These are phyloP conservation scores for Pachymerium ferrugineum DNA, from an alignment of 2,888 invertebrate genomes.

Conservation along the genomic window DNA sequence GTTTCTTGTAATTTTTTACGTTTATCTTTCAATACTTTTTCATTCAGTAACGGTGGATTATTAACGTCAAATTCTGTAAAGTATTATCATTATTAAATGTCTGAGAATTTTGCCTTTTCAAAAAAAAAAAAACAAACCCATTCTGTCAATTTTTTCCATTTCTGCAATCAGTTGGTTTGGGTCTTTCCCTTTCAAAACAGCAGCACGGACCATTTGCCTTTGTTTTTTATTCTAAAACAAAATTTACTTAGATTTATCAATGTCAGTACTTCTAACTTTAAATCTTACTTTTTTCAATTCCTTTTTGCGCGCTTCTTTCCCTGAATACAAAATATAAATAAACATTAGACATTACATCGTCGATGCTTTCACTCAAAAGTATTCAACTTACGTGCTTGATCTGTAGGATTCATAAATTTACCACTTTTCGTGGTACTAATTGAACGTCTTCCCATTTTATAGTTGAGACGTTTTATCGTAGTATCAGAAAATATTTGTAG, in stretches of 20 bases:
- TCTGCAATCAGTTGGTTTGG: conserved; percentile 90
- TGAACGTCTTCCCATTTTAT: conserved; percentile 88
- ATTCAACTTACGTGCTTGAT: conserved; percentile 87
- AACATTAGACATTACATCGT: not conserved
- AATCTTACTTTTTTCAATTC: conserved; percentile 75
- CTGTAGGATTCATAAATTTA: conserved; percentile 99
- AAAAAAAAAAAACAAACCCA: conserved; percentile 79
- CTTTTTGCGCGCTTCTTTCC: conserved; percentile 94
- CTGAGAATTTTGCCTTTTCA: not conserved
- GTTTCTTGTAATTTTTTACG: conserved; percentile 92
- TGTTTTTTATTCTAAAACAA: conserved; percentile 77
- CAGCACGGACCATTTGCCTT: conserved; percentile 89
- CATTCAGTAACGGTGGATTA: conserved; percentile 89
- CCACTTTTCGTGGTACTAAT: conserved; percentile 99
- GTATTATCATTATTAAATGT: conserved; percentile 30
- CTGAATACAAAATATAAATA: conserved; percentile 50
- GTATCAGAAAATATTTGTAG: too few relatives aligned
- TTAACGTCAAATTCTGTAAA: conserved; percentile 83
- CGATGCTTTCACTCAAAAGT: not conserved
- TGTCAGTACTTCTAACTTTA: not conserved
- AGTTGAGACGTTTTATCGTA: too few relatives aligned
- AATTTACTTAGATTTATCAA: not conserved
- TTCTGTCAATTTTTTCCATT: conserved; percentile 96
- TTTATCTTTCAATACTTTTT: conserved; percentile 94
- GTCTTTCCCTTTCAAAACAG: conserved; percentile 96